Evolutionary conservation across 2,797 vertebrate species (phyloP), one percentile per base, ranked within the genome.

Genomic region (Mus minutoides): DNA sequence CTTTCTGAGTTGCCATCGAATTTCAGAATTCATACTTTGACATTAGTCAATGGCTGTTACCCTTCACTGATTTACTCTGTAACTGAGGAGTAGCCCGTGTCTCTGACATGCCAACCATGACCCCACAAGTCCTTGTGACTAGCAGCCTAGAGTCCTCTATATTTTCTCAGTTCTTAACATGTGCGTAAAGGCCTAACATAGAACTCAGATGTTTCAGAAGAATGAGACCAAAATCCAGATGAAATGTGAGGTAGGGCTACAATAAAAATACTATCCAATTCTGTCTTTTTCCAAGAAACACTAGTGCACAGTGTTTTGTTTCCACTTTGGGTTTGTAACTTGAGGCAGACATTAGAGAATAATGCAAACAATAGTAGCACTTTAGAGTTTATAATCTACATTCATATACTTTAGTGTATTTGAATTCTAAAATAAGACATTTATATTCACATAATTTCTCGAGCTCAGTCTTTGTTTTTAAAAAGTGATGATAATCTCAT

Each of bases 101-200:
- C 64, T 92, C 84, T 73, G 16, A 54, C 4, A 40, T 2, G 64
- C 10, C 31, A 49, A 22, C 11, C 8, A 29, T n/a, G 49, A 96
- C 88, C 46, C 75, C 64, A 29, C 0, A n/a, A 24, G 78, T 75
- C 26, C 60, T 2, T 16, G 26, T 90, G 76, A 75, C 64, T 92
- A 56, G 37, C 43, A 93, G 24, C 1, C 49, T 60, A 84, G 0
- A 76, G 46, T 17, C 29, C 29, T 24, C 52, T 83, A 76, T 31
- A 75, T 96, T 91, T 92, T 64, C 92, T 94, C 46, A 69, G 43
- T 67, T 96, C 75, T 95, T 89, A 93, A 88, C 24, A 58, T 40
- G 73, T 60, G 4, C 22, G 0, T 83, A 87, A 94, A 87, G 22
- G 31, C 6, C n/a, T 75, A 88, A 67, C 52, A 60, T 29, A 95